Evolutionary conservation across 2,888 invertebrate species (phyloP).

Genomic region (Nematopogon swammerdamellus): DNA sequence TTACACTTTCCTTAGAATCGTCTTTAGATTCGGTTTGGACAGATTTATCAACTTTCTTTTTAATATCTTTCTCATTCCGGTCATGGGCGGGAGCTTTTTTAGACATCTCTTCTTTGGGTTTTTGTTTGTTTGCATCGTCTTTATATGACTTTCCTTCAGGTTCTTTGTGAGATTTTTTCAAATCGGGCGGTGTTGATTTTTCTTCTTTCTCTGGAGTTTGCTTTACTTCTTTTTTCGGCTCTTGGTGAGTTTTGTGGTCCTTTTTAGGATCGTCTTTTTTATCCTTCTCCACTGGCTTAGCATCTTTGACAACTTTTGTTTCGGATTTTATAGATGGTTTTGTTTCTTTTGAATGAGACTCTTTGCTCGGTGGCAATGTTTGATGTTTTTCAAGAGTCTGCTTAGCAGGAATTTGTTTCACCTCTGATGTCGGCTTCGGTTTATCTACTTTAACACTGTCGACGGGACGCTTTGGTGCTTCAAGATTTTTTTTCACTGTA

Average conservation of each 20-base stretch:
- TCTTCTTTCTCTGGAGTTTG: slow-evolving; percentile 12
- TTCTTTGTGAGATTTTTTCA: slow-evolving; percentile 9
- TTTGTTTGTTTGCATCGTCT: slow-evolving; percentile 11
- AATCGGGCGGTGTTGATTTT: slow-evolving; percentile 7
- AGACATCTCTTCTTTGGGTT: slow-evolving; percentile 4
- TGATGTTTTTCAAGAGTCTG: slow-evolving; percentile 7
- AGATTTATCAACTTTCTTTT: slow-evolving; percentile 11
- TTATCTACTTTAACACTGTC: no score
- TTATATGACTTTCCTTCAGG: slow-evolving; percentile 7
- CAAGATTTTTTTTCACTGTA: slow-evolving; percentile 2
- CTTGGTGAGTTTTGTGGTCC: slow-evolving; percentile 11
- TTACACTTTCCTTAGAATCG: slow-evolving; percentile 6
- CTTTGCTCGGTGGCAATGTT: slow-evolving; percentile 14
- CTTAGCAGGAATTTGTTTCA: slow-evolving; percentile 11
- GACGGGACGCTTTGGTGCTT: no score
- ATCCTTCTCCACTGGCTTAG: slow-evolving; percentile 3
- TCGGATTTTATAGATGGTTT: slow-evolving; percentile 14
- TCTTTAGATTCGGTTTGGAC: slow-evolving; percentile 16
- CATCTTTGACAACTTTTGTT: slow-evolving; percentile 15
- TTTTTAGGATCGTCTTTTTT: slow-evolving; percentile 6
- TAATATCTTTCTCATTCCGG: slow-evolving; percentile 3
- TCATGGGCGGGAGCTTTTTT: no score
- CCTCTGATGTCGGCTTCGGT: slow-evolving; percentile 9
- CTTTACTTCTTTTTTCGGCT: no score
- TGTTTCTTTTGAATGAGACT: slow-evolving; percentile 16